phyloP scores from a whole-genome alignment of 2,113 vertebrate genomes.

The Conger conger region DNA sequence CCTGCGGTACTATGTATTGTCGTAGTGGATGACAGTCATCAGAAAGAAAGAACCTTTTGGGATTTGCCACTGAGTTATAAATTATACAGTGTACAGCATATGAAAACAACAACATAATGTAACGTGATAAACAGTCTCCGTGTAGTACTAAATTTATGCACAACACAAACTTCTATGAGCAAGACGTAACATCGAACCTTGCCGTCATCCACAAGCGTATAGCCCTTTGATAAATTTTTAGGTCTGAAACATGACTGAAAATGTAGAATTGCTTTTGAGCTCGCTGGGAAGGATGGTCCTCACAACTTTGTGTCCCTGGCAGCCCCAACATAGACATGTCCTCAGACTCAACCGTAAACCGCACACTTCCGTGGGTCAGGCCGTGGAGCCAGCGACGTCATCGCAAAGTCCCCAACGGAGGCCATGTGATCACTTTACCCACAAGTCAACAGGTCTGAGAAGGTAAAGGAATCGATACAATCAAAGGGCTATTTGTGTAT shows the following conservation, averaged over 20 bases:
- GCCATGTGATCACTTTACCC: conserved; percentile 37
- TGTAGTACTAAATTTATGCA: neutral
- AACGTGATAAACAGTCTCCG: neutral
- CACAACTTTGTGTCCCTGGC: too few species aligned
- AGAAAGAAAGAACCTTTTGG: neutral
- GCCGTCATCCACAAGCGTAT: too few species aligned
- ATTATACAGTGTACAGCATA: neutral
- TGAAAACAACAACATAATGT: neutral
- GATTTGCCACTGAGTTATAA: neutral
- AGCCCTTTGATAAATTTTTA: too few species aligned
- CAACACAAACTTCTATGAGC: neutral
- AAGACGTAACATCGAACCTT: neutral
- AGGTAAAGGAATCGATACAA: conserved; percentile 55
- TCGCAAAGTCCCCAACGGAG: conserved; percentile 10
- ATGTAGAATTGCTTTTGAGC: too few species aligned
- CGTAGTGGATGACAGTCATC: neutral
- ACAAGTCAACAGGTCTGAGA: conserved; percentile 45
- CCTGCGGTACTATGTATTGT: neutral
- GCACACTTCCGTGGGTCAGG: neutral
- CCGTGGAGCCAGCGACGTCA: neutral
- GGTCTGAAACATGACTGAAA: too few species aligned
- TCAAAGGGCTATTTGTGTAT: conserved; percentile 69
- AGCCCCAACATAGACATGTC: neutral
- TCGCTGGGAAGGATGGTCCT: neutral
- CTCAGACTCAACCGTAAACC: neutral